Conservation (phyloP, 2,113 vertebrate genomes). For the Hippoglossus stenolepis region DNA sequence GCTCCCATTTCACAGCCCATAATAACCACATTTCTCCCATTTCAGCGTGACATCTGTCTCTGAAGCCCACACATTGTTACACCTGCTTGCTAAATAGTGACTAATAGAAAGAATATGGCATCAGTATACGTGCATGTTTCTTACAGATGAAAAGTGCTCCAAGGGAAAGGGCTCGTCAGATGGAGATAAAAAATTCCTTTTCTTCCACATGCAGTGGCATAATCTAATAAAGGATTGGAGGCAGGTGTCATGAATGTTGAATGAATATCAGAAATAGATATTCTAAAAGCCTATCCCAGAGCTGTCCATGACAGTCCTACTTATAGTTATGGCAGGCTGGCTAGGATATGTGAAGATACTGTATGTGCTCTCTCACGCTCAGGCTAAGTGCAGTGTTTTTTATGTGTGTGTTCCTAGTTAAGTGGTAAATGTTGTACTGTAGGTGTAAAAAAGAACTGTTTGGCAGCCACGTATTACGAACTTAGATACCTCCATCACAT, state of each 20-base stretch:
- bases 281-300: slow-evolving; percentile 76
- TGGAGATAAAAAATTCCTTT: slow-evolving; percentile 19
- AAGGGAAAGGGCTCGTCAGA: slow-evolving; percentile 7
- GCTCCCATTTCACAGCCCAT: slow-evolving; percentile 76
- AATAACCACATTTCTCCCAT: slow-evolving; percentile 43
- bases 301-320: slow-evolving; percentile 67
- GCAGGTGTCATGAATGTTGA: slow-evolving; percentile 79
- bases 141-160: neutral
- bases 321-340: slow-evolving; percentile 64
- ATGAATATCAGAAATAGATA: slow-evolving; percentile 81
- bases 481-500: slow-evolving; percentile 59
- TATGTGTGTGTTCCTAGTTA: slow-evolving; percentile 39
- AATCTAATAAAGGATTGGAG: slow-evolving; percentile 65
- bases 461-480: slow-evolving; percentile 31
- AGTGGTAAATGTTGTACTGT: slow-evolving; percentile 60
- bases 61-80: slow-evolving; percentile 10
- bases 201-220: slow-evolving; percentile 26
- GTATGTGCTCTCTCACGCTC: slow-evolving; percentile 62
- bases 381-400: slow-evolving; percentile 62
- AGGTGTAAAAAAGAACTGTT: slow-evolving; percentile 14
- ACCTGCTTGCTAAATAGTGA: slow-evolving; percentile 13
- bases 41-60: slow-evolving; percentile 17
- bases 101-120: neutral
- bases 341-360: slow-evolving; percentile 51
- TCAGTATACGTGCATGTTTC: slow-evolving; percentile 13